Evolutionary conservation across 1,140 invertebrate genomes (phyloP).

Genomic region (Archivesica marissinica): DNA sequence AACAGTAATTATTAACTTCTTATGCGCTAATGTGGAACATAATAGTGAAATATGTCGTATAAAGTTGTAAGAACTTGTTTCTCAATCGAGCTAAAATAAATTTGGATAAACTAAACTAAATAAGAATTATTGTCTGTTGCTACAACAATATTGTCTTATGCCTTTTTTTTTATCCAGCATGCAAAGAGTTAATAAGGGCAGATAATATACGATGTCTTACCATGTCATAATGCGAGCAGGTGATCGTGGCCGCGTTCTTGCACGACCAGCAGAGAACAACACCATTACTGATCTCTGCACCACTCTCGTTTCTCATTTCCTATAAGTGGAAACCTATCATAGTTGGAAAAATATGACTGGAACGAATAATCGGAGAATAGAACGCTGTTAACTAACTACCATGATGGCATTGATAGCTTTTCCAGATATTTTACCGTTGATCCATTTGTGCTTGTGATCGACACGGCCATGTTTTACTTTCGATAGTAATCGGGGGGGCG

Average conservation of each 20-base stretch:
- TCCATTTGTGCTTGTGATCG: too few relatives aligned
- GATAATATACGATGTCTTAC: neutral
- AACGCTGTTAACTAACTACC: neutral
- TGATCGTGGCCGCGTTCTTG: neutral
- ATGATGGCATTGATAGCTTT: neutral
- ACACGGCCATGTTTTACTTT: too few relatives aligned
- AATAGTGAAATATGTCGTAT: too few relatives aligned
- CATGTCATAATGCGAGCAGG: neutral
- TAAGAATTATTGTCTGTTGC: too few relatives aligned
- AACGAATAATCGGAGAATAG: neutral
- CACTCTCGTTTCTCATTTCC: conserved; percentile 37
- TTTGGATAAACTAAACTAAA: too few relatives aligned
- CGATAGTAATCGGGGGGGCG: too few relatives aligned
- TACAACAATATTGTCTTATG: too few relatives aligned
- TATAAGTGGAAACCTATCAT: neutral
- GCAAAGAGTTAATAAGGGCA: neutral
- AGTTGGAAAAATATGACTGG: neutral
- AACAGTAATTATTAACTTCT: too few relatives aligned
- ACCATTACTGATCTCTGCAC: neutral
- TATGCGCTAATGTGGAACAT: too few relatives aligned
- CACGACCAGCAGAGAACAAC: conserved; percentile 5
- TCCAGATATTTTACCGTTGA: neutral
- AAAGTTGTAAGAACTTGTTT: too few relatives aligned
- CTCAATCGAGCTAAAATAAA: too few relatives aligned
- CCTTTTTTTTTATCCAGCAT: too few relatives aligned